These are phyloP conservation scores for Micromussa lordhowensis DNA, from an alignment of 92 coral and sea anemone genomes.

Conservation along the genomic window DNA sequence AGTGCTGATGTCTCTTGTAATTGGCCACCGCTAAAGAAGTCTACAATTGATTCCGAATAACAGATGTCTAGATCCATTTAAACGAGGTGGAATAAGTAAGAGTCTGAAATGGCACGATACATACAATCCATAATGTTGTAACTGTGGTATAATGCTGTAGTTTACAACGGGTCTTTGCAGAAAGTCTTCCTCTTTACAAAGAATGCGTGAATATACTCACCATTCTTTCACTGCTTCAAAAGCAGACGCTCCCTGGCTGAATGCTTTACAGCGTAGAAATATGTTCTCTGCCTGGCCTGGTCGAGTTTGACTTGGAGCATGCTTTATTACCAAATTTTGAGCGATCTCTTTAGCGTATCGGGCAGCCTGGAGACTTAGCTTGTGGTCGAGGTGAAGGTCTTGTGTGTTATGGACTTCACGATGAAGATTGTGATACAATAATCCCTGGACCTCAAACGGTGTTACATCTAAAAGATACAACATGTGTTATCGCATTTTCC, in stretches of 20 bases:
- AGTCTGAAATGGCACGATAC: no score
- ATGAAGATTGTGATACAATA: conserved; percentile 80
- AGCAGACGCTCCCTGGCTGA: conserved; percentile 77
- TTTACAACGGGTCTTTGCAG: no score
- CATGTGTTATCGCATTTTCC: no score
- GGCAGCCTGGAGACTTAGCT: conserved; percentile 72
- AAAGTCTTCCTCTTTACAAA: no score
- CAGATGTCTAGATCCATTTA: no score
- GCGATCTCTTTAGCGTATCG: conserved; percentile 56
- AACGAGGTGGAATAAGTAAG: no score
- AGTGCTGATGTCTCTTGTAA: no score
- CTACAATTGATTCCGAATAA: no score
- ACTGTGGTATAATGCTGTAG: no score
- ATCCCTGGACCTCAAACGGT: conserved; percentile 77
- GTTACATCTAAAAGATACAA: conserved; percentile 41
- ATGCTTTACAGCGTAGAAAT: conserved; percentile 80
- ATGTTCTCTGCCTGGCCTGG: conserved; percentile 83
- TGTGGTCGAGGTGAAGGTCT: conserved; percentile 72
- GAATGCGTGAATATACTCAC: conserved; percentile 31
- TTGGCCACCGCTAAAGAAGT: no score
- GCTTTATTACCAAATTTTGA: conserved; percentile 49
- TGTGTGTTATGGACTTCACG: conserved; percentile 70
- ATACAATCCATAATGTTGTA: no score
- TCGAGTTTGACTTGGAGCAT: conserved; percentile 56
- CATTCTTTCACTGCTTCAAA: conserved; percentile 86